Percentiles rank a stretch among this genome's conserved stretches.
Evolutionary conservation across 2,888 invertebrate species (phyloP).

Genomic region (Cancer borealis): DNA sequence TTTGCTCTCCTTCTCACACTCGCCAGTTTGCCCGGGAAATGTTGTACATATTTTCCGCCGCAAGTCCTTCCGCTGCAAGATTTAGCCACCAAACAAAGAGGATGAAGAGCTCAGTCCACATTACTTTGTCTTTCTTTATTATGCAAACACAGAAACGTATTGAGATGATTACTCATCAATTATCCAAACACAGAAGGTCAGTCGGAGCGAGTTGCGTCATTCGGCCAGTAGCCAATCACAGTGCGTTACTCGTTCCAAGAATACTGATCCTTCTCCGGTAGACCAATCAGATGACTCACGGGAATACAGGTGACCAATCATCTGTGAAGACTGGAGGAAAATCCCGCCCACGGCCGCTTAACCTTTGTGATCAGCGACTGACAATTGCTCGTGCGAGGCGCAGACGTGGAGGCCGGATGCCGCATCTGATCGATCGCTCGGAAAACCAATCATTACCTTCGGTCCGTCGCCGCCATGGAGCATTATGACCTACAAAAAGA

Average conservation of each 20-base stretch:
- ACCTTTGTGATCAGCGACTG: conserved; percentile 70
- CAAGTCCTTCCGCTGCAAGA: conserved; percentile 60
- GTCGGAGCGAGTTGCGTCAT: conserved; percentile 55
- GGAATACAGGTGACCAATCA: conserved; percentile 68
- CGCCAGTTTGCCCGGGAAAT: conserved; percentile 55
- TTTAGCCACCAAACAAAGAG: conserved; percentile 70
- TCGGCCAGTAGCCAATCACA: conserved; percentile 51
- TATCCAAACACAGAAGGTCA: conserved; percentile 57
- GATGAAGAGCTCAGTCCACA: conserved; percentile 66
- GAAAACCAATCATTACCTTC: conserved; percentile 55
- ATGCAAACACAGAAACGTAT: conserved; percentile 69
- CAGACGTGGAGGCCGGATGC: conserved; percentile 51
- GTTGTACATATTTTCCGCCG: conserved; percentile 61
- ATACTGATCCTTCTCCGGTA: conserved; percentile 60
- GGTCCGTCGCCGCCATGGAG: conserved; percentile 52
- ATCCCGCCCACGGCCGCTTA: conserved; percentile 70
- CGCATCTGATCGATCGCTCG: conserved; percentile 58
- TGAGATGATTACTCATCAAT: conserved; percentile 72
- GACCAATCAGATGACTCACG: conserved; percentile 67
- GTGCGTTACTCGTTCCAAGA: conserved; percentile 64
- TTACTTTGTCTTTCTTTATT: conserved; percentile 67
- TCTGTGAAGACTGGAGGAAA: conserved; percentile 70
- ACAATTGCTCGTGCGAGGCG: conserved; percentile 63
- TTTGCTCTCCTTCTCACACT: conserved; percentile 45
- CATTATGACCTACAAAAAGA: conserved; percentile 47